Base-by-base conservation (phyloP, 64 coral and sea anemone species). In the Actinia equina region DNA sequence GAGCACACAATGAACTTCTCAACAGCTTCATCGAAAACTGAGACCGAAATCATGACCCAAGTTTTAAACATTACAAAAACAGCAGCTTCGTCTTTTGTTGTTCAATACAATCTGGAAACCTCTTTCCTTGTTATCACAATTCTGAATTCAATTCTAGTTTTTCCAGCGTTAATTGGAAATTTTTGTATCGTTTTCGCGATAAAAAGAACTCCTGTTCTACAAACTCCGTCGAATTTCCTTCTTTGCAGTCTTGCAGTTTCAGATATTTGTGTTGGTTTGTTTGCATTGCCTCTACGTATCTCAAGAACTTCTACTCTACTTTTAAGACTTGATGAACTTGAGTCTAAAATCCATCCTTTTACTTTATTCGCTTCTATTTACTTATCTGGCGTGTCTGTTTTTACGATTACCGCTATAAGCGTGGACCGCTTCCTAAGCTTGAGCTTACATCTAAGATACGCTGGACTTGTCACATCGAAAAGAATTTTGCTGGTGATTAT, bases 331-430 rank as follows among this genome's bases (percentile, higher is more conserved):
- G 45, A 82, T 23, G 80, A 51, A 52, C 44, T 43, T 1, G 44
- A 82, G 19, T 82, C 20, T 22, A 23, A 20, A 10, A 46, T 82
- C 20, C 45, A 51, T 19, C 80, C 53, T 15, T 52, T 30, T 16
- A 82, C 53, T 4, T 52, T 82, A n/a, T 51, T 82, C 14, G 44
- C 80, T 17, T 82, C 80, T 9, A 82, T 57, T 17, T 82, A 52
- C 23, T 82, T 82, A n/a, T 82, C 80, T 22, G 44, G 80, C 19
- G 45, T 82, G 23, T 82, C 80, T 20, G 44, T 82, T 51, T 46
- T 22, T 30, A 82, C 53, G 14, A 57, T 82, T 20, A 82, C 80
- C 17, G 80, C 23, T 6, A 57, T 82, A 18, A 57, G 45, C 16
- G 42, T 82, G 5, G 80, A 82, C 52, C 22, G 80, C 6, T 51